A percentile compares a stretch with the other conserved stretches of the same genome.
Evolutionary conservation across 2,113 vertebrate species (phyloP).

Genomic region (Uropsilus gracilis): DNA sequence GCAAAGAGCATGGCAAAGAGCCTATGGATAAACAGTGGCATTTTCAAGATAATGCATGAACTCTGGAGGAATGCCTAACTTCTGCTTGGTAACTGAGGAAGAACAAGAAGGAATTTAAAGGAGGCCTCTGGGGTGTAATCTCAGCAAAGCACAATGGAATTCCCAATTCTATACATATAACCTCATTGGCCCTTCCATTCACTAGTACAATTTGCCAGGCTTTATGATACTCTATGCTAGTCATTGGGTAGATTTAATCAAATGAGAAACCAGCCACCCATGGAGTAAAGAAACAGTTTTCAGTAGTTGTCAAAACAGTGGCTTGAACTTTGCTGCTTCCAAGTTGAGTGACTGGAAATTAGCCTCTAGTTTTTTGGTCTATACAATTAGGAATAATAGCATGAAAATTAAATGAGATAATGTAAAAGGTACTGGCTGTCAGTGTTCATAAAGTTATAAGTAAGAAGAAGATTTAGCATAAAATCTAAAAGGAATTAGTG

Average conservation of each 20-base stretch:
- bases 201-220: not conserved
- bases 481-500: not conserved
- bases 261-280: not conserved
- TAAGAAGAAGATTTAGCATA: not conserved
- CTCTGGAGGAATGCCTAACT: not conserved
- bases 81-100: not conserved
- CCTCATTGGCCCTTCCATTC: not conserved
- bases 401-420: constrained; percentile 36
- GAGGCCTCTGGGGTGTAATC: not conserved
- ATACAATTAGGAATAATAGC: not conserved
- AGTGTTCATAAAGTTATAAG: not conserved
- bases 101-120: not conserved
- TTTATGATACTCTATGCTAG: not conserved
- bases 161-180: not conserved
- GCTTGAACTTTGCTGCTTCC: not conserved
- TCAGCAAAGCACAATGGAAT: not conserved
- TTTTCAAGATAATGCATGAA: not conserved
- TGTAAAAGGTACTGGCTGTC: constrained; percentile 13
- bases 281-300: not conserved
- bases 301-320: not conserved
- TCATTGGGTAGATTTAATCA: not conserved
- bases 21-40: not conserved
- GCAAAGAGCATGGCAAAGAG: not conserved
- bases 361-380: not conserved
- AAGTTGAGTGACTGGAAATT: constrained; percentile 3